These are phyloP conservation scores for Coregonus clupeaformis DNA, from an alignment of 2,113 vertebrate species.

Conservation along the genomic window DNA sequence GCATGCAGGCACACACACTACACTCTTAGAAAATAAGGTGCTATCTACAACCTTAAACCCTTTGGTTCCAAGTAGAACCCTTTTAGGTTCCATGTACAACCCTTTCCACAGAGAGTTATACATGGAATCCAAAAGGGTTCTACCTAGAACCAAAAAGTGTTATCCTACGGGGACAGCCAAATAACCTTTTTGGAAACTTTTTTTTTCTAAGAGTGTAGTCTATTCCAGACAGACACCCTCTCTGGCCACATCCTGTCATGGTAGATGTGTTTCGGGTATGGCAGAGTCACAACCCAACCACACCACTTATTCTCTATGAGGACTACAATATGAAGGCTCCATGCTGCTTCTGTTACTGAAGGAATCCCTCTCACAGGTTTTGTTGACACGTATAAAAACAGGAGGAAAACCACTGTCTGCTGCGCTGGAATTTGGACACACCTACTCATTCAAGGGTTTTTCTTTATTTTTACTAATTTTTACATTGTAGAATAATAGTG, in stretches of 20 bases:
- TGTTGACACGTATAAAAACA: constrained; percentile 43
- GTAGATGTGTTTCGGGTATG: constrained; percentile 46
- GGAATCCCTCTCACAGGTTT: constrained; percentile 28
- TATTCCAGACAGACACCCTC: constrained; percentile 20
- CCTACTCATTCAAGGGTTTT: too few relatives aligned
- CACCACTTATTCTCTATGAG: constrained; percentile 33
- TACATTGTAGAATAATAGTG: too few relatives aligned
- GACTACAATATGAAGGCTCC: neutral
- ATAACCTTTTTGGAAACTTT: neutral
- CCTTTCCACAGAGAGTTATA: too few relatives aligned
- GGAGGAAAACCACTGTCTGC: constrained; percentile 6
- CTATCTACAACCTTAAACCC: too few relatives aligned
- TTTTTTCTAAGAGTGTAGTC: neutral
- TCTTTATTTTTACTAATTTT: too few relatives aligned
- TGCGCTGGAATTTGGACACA: neutral
- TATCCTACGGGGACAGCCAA: neutral
- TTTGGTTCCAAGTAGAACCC: too few relatives aligned
- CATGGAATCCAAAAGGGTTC: too few relatives aligned
- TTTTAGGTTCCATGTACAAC: too few relatives aligned
- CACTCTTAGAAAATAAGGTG: too few relatives aligned
- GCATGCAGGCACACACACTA: neutral
- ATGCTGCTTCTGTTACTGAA: constrained; percentile 8
- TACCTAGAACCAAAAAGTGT: too few relatives aligned
- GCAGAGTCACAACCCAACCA: constrained; percentile 51
- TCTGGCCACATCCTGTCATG: constrained; percentile 51